Evolutionary conservation across 92 coral and sea anemone species (phyloP).

Genomic region (Actinernus sp.): DNA sequence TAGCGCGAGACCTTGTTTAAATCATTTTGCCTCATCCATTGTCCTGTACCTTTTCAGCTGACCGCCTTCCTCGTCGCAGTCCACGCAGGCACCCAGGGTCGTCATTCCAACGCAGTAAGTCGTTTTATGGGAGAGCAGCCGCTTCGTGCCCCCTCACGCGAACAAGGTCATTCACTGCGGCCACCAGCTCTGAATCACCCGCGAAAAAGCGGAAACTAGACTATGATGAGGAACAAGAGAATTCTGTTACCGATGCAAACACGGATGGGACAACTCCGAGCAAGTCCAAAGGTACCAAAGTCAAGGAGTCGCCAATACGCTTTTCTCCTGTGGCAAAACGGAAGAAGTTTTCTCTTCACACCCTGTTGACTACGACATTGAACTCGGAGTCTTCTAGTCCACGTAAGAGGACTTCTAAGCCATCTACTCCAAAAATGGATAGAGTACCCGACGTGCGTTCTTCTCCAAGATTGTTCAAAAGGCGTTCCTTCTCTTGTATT

Average conservation of each 20-base stretch:
- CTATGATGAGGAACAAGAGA: background rate
- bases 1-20: too few relatives aligned
- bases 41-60: conserved; percentile 34
- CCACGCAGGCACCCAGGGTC: conserved; percentile 63
- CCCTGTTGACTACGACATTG: conserved; percentile 27
- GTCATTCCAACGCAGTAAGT: conserved; percentile 77
- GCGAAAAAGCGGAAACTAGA: conserved; percentile 28
- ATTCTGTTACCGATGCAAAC: background rate
- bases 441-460: conserved; percentile 40
- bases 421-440: conserved; percentile 38
- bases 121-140: conserved; percentile 80
- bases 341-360: conserved; percentile 74
- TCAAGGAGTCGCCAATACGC: conserved; percentile 61
- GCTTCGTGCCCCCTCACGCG: conserved; percentile 71
- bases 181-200: conserved; percentile 43
- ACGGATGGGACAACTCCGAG: background rate
- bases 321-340: conserved; percentile 70
- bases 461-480: conserved; percentile 77
- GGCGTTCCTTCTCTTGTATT: conserved; percentile 82
- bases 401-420: conserved; percentile 6
- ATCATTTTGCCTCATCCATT: too few relatives aligned
- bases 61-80: conserved; percentile 69
- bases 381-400: background rate
- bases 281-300: background rate
- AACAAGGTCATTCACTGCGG: conserved; percentile 63